phyloP scores from a whole-genome alignment of 2,113 vertebrate genomes.

The Heptranchias perlo region DNA sequence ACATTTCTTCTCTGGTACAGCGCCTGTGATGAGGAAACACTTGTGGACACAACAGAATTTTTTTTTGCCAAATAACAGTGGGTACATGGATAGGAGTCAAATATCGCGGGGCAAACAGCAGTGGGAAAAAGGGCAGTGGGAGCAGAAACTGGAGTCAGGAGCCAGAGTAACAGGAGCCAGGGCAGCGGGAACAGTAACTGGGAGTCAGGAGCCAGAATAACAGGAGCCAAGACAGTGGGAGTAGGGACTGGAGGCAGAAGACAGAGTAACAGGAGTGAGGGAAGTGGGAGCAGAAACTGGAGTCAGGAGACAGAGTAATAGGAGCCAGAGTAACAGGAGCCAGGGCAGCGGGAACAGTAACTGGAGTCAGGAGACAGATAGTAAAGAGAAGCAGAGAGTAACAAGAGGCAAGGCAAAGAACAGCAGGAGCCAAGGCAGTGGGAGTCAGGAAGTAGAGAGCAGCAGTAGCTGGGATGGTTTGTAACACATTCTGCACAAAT shows the following conservation, averaged over 20 bases:
- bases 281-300: neutral
- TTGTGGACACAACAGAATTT: neutral
- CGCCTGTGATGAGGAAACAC: slow-evolving; percentile 48
- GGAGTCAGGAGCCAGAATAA: neutral
- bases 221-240: neutral
- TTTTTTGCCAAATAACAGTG: neutral
- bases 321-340: neutral
- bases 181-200: neutral
- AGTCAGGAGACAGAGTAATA: neutral
- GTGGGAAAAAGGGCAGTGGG: neutral
- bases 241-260: too few relatives aligned
- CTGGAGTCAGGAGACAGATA: too few relatives aligned
- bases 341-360: neutral
- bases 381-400: too few relatives aligned
- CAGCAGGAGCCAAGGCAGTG: neutral
- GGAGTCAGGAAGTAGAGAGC: neutral
- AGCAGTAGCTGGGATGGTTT: neutral
- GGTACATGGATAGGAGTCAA: neutral
- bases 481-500: neutral
- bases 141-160: neutral
- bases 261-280: neutral
- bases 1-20: slow-evolving; percentile 67
- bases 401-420: neutral
- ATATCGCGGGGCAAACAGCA: neutral
- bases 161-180: neutral